Evolutionary conservation across 2,888 invertebrate species (phyloP).

Genomic region (Helobdella robusta): DNA sequence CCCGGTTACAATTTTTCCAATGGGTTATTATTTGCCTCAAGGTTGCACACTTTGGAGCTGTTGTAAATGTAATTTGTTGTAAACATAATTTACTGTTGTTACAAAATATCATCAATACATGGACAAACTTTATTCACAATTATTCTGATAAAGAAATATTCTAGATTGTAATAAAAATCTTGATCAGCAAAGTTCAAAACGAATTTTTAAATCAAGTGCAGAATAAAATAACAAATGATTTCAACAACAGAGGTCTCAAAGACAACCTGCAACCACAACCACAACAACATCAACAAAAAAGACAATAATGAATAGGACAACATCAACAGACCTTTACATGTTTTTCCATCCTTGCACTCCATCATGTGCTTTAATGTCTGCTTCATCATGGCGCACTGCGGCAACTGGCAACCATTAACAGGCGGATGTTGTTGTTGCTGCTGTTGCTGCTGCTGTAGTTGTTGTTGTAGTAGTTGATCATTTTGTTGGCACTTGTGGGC

Average conservation of each 20-base stretch:
- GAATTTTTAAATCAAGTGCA: background rate
- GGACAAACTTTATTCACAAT: background rate
- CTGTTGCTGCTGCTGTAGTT: conserved; percentile 97
- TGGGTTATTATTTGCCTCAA: conserved; percentile 96
- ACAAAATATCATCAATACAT: background rate
- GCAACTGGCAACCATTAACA: conserved; percentile 62
- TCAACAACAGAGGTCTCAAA: background rate
- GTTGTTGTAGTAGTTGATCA: conserved; percentile 84
- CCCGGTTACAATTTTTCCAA: conserved; percentile 91
- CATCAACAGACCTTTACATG: conserved; percentile 45
- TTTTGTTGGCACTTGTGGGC: conserved; percentile 96
- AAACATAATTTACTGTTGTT: background rate
- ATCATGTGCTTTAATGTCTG: conserved; percentile 96
- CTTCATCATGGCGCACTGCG: conserved; percentile 99
- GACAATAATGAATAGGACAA: too few species aligned
- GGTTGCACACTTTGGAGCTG: conserved; percentile 91
- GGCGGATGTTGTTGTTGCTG: conserved; percentile 72
- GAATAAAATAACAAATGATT: background rate
- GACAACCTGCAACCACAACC: background rate
- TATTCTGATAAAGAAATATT: too few species aligned
- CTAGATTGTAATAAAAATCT: too few species aligned
- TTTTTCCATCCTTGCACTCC: conserved; percentile 74
- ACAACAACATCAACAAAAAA: too few species aligned
- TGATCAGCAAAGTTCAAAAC: too few species aligned
- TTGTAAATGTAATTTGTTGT: background rate